Evolutionary conservation across 2,888 invertebrate genomes (phyloP), one percentile per base, ranked within the genome.

Genomic region (Erebia aethiops): DNA sequence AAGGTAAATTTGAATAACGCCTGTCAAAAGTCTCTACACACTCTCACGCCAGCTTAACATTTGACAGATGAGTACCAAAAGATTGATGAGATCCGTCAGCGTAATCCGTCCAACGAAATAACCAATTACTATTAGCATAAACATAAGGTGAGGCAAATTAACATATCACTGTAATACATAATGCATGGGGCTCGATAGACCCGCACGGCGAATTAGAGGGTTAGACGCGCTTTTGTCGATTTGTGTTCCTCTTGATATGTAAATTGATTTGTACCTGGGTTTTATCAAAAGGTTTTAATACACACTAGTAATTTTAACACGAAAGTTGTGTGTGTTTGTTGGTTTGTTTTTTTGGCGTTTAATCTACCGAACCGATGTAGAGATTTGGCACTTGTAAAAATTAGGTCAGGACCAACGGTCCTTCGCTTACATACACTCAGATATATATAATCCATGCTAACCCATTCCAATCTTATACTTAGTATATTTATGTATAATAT

Each of bases 121-220:
- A 91, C 88, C 91, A 91, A 92, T 92, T 91, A 92, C 81, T 84
- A 91, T 92, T 92, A 91, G 82, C 91, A 92, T 92, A 92, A 91
- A 89, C 90, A 90, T 90, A 89, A 91, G 88, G 89, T 87, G 83
- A 79, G 83, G 84, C 85, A 80, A 87, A 91, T 91, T 91, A 89
- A 87, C 91, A 91, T 92, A 91, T 86, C 85, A 82, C 78, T 72
- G 76, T 77, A 5, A 88, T 91, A 89, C 89, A 92, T 92, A 86
- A 91, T 91, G 86, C 84, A 91, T 90, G 78, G 78, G 81, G 82
- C 82, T 83, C 84, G 83, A 86, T 82, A 81, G 80, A 80, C 81
- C 82, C 77, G 75, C 71, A 69, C 71, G 57, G 70, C 74, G 80
- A 84, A 88, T 87, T 87, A 87, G 84, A 83, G 88, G 88, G 88